Evolutionary conservation across 2,797 vertebrate genomes (phyloP).

Genomic region (Vespertilio murinus): DNA sequence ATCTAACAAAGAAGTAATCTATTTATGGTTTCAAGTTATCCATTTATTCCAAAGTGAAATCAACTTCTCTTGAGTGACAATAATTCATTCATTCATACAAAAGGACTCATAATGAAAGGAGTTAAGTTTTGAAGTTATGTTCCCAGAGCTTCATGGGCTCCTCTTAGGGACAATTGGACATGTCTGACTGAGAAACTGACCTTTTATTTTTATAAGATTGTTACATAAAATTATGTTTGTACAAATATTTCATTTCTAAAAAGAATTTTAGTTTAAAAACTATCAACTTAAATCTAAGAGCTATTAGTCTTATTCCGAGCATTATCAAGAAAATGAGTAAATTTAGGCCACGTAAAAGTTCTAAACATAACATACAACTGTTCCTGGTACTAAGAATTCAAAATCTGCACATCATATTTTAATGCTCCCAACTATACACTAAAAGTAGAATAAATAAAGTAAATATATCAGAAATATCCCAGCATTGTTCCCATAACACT

Average conservation of each 20-base stretch:
- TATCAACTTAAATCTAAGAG: background rate
- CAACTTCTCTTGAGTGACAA: background rate
- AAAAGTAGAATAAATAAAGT: background rate
- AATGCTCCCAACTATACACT: background rate
- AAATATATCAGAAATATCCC: conserved; percentile 24
- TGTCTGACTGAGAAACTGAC: background rate
- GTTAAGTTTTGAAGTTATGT: background rate
- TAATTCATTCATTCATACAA: background rate
- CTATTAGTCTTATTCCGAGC: conserved; percentile 8
- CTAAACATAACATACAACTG: conserved; percentile 12
- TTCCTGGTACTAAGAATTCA: background rate
- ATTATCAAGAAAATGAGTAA: background rate
- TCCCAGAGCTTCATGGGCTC: background rate
- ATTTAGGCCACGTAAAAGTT: background rate
- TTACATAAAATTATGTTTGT: background rate
- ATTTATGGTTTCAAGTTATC: background rate
- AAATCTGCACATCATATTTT: conserved; percentile 21
- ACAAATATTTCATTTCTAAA: conserved; percentile 39
- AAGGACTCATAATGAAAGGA: background rate
- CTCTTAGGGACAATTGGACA: background rate
- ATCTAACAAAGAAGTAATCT: background rate
- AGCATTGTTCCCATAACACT: background rate
- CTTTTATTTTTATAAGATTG: conserved; percentile 9
- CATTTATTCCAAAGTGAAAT: conserved; percentile 38
- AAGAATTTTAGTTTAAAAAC: conserved; percentile 52